Evolutionary conservation across 2,888 invertebrate species (phyloP), one percentile per base, ranked within the genome.

Genomic region (Phalera bucephala): DNA sequence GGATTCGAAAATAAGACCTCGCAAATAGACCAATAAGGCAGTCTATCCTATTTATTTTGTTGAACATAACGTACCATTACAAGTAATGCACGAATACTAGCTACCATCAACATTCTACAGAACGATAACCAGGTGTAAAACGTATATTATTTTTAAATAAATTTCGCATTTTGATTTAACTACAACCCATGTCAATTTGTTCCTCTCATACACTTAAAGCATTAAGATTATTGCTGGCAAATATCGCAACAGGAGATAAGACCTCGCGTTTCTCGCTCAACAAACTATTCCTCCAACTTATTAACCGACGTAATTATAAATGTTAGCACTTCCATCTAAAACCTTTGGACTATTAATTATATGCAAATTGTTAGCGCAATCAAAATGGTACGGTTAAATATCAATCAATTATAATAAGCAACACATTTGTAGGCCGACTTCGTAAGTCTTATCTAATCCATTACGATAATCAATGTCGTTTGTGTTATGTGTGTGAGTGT

Each of bases 391-490:
- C 39, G 52, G 49, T 62, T 65, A 52, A 66, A 56, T 64, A 51
- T 45, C 52, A 42, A 60, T 68, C 64, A 62, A 70, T 69, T 68
- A 58, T 61, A 60, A 61, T 73, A 71, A 70, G 52, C 45, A 53
- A 58, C 49, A 57, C 64, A 73, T 72, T 69, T 43, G 61, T 60
- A 68, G 49, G 55, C 66, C 30, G 3, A 22, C 14, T 39, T 45
- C 40, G 31, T 44, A 25, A 25, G 44, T 36, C 56, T 65, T 67
- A 72, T 72, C 67, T 63, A 36, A 39, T 17, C 22, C 51, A 56
- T 59, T 57, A 53, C 52, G 35, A 33, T 45, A 47, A 36, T 40
- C 40, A 46, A 38, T 35, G 30, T 40, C 32, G 34, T 39, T 26
- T 31, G 34, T 15, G 26, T 23, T 38, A 32, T 29, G 9, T 19